Base-by-base conservation (phyloP, 1,140 invertebrate species). In the Tribolium madens region DNA sequence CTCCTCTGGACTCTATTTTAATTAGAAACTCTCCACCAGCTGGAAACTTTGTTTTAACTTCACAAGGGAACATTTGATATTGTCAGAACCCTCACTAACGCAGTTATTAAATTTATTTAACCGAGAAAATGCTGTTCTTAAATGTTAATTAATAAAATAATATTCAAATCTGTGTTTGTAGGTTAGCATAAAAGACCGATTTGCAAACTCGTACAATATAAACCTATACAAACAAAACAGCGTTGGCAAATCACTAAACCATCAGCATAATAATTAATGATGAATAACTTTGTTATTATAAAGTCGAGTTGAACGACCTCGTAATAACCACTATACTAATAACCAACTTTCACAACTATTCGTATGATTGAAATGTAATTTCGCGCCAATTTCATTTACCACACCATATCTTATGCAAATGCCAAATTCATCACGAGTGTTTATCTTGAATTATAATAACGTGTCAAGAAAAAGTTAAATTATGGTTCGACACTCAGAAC, bases 331-430 rank as follows among this genome's bases (percentile, higher is more conserved):
- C 57, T 64, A 42, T n/a, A 72, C 21, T 21, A 48, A 36, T 42
- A 47, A 72, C 12, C 46, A 72, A 52, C 70, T 72, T 72, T 72
- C 70, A 72, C 70, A 50, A 72, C 13, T 52, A 72, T 50, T 31
- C 21, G 21, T 36, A 36, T 72, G 70, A 52, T 21, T 72, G 70
- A 72, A 72, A 48, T 60, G 57, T 64, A 64, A 64, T 64, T 64
- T 64, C 57, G 57, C 26, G 57, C 21, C 57, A 64, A 64, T 64
- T 64, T 64, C 21, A 64, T 33, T 64, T 33, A 64, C 26, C n/a
- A 14, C 26, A 64, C 12, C n/a, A 12, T 64, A 10, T 33, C 21
- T 17, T 57, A 18, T 57, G 52, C 21, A 57, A 21, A 57, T 57
- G 17, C 1, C 52, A 57, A 57, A 57, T 14, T 50, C 12, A 17